A percentile compares a stretch with the other conserved stretches of the same genome.
phyloP scores from a whole-genome alignment of 2,797 vertebrate genomes.

The Sebastes melanostomus region DNA sequence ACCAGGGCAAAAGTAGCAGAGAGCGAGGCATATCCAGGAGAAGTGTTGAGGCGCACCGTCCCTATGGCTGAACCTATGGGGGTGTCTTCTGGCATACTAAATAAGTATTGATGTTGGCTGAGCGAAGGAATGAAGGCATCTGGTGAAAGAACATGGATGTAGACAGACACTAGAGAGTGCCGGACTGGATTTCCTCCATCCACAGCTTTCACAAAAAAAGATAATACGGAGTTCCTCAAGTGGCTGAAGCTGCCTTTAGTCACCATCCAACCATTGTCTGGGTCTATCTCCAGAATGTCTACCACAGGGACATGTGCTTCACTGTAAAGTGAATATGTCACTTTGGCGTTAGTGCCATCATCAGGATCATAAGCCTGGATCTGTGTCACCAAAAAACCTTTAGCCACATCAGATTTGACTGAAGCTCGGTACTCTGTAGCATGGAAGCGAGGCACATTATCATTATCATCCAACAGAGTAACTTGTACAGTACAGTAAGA shows the following conservation, averaged over 20 bases:
- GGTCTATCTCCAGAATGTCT: constrained; percentile 95
- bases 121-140: constrained; percentile 89
- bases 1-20: constrained; percentile 82
- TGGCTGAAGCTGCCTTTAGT: constrained; percentile 94
- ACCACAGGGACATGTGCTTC: constrained; percentile 91
- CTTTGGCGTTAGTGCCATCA: constrained; percentile 89
- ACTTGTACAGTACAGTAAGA: constrained; percentile 90
- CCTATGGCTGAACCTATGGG: constrained; percentile 89
- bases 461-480: constrained; percentile 93
- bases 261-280: constrained; percentile 98
- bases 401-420: constrained; percentile 89
- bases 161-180: constrained; percentile 93
- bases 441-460: constrained; percentile 90
- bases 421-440: constrained; percentile 91
- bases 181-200: constrained; percentile 92
- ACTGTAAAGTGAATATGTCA: constrained; percentile 94
- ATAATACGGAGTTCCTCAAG: constrained; percentile 90
- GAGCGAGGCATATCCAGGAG: constrained; percentile 69
- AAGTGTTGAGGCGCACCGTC: constrained; percentile 82
- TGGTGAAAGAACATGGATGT: constrained; percentile 92
- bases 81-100: constrained; percentile 88
- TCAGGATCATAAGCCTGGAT: constrained; percentile 93
- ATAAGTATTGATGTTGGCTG: constrained; percentile 91
- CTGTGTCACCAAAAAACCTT: constrained; percentile 92
- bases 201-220: constrained; percentile 96